Evolutionary conservation across 1,140 invertebrate genomes (phyloP).

Genomic region (Adelges cooleyi): DNA sequence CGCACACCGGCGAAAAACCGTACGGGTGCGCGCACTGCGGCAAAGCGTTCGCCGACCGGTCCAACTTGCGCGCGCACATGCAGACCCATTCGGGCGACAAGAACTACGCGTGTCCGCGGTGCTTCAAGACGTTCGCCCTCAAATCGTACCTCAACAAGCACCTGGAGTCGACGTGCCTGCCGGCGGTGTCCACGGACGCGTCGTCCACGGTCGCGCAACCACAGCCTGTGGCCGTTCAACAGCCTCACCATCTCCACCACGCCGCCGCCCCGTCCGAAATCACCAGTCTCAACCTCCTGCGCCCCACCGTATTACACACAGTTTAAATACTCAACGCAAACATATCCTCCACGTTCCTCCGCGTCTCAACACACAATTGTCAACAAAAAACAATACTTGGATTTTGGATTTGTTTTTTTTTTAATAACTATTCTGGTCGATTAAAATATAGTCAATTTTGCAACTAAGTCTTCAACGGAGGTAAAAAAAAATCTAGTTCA

Average conservation of each 20-base stretch:
- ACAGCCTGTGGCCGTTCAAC: background rate
- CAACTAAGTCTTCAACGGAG: too few species aligned
- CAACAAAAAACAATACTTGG: too few species aligned
- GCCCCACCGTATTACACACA: slow-evolving; percentile 20
- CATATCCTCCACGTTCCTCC: too few species aligned
- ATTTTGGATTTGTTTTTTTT: too few species aligned
- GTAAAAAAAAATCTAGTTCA: too few species aligned
- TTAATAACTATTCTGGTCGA: too few species aligned
- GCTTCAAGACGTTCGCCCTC: slow-evolving; percentile 86
- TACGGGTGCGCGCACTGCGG: slow-evolving; percentile 97
- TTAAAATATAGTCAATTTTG: too few species aligned
- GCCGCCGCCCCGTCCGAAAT: background rate
- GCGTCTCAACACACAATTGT: too few species aligned
- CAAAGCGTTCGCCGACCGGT: slow-evolving; percentile 95
- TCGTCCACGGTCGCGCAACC: background rate
- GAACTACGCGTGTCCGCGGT: slow-evolving; percentile 78
- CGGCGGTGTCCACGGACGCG: slow-evolving; percentile 39
- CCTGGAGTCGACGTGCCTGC: slow-evolving; percentile 78
- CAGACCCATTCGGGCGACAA: slow-evolving; percentile 84
- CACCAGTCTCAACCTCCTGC: slow-evolving; percentile 22
- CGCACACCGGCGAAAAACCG: slow-evolving; percentile 96
- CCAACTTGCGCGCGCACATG: slow-evolving; percentile 86
- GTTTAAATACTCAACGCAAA: background rate
- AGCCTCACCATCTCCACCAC: background rate
- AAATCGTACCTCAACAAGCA: slow-evolving; percentile 98